These are phyloP conservation scores for Saimiri boliviensis DNA, from an alignment of 2,113 vertebrate genomes.

Conservation along the genomic window DNA sequence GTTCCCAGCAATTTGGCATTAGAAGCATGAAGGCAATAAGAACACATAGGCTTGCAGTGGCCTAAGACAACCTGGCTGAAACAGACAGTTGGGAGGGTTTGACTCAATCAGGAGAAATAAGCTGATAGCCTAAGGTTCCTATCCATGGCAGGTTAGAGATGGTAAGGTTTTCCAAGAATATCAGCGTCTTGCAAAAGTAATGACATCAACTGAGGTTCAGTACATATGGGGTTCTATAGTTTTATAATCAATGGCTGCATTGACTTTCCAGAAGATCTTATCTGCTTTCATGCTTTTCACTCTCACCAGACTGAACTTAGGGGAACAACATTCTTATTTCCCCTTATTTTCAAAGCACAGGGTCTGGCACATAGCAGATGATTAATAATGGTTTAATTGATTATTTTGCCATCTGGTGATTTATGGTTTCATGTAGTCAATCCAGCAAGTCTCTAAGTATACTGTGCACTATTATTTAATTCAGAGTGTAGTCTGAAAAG, in stretches of 20 bases:
- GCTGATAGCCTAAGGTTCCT: neutral
- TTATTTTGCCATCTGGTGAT: neutral
- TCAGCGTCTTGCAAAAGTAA: accelerated
- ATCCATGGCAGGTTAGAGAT: neutral
- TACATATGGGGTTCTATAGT: accelerated
- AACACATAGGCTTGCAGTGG: accelerated
- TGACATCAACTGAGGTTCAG: accelerated
- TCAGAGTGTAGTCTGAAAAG: neutral
- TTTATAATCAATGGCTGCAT: accelerated
- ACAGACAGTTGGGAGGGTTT: neutral
- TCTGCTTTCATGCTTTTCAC: accelerated
- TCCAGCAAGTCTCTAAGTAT: neutral
- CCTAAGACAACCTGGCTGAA: accelerated
- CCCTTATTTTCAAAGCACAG: neutral
- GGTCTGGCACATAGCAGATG: accelerated
- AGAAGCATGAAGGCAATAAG: accelerated
- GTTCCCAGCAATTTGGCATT: accelerated
- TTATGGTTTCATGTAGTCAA: neutral
- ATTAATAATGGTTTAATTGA: accelerated
- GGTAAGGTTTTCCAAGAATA: accelerated
- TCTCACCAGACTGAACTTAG: too few relatives aligned
- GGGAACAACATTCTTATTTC: too few relatives aligned
- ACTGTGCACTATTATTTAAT: neutral
- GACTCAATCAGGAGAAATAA: accelerated
- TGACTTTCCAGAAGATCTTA: accelerated